Conservation (phyloP, 2,888 invertebrate species). For the Carcina quercana region DNA sequence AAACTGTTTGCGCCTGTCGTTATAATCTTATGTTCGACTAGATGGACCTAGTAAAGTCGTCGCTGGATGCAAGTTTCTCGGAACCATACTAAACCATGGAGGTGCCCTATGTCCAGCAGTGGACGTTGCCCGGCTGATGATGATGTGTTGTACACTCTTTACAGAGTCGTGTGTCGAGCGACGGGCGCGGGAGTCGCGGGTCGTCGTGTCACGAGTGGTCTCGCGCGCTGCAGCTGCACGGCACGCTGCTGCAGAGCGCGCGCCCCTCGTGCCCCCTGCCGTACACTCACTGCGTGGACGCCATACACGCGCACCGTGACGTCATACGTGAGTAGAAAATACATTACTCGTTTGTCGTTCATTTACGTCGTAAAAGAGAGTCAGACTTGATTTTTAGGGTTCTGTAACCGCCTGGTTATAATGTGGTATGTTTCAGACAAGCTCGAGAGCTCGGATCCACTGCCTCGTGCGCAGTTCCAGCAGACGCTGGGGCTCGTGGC, state of each 20-base stretch:
- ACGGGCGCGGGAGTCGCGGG: slow-evolving; percentile 23
- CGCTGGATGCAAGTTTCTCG: too few relatives aligned
- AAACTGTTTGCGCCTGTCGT: too few relatives aligned
- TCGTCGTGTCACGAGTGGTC: slow-evolving; percentile 29
- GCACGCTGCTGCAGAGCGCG: slow-evolving; percentile 17
- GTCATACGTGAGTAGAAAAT: slow-evolving; percentile 34
- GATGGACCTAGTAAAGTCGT: too few relatives aligned
- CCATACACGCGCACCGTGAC: slow-evolving; percentile 35
- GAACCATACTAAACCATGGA: too few relatives aligned
- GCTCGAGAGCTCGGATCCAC: slow-evolving; percentile 32
- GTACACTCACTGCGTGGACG: slow-evolving; percentile 32
- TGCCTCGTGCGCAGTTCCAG: slow-evolving; percentile 38
- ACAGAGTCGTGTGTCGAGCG: too few relatives aligned
- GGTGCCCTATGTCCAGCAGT: too few relatives aligned
- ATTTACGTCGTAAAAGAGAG: not conserved
- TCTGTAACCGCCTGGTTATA: not conserved
- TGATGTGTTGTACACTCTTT: too few relatives aligned
- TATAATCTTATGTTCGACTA: too few relatives aligned
- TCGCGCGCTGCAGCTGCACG: slow-evolving; percentile 29
- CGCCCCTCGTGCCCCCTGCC: slow-evolving; percentile 26
- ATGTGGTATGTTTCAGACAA: slow-evolving; percentile 29
- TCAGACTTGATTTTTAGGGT: not conserved
- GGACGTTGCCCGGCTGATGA: too few relatives aligned
- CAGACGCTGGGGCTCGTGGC: slow-evolving; percentile 33
- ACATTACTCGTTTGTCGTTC: not conserved